Evolutionary conservation across 2,113 vertebrate genomes (phyloP).

Genomic region (Etia nguti): DNA sequence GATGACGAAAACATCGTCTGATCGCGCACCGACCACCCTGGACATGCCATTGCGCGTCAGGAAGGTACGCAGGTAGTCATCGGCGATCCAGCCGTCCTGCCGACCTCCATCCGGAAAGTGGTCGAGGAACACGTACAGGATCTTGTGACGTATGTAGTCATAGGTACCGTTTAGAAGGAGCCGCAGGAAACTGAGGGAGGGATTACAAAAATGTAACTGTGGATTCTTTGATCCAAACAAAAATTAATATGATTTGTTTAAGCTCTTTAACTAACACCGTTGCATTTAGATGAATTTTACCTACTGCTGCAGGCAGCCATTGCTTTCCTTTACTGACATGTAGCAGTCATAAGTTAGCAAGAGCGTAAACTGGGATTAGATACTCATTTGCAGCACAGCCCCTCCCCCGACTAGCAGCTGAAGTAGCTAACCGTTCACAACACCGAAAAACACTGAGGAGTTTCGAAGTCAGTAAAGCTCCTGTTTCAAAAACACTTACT

Average conservation of each 20-base stretch:
- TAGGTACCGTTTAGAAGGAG: constrained; percentile 90
- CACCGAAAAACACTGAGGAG: background rate
- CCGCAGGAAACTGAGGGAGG: constrained; percentile 75
- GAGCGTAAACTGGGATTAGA: background rate
- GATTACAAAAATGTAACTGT: background rate
- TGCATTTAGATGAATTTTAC: background rate
- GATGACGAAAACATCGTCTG: constrained; percentile 92
- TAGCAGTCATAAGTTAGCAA: background rate
- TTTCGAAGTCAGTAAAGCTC: background rate
- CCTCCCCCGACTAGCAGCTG: background rate
- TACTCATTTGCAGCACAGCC: background rate
- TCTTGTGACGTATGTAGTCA: constrained; percentile 89
- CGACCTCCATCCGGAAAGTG: constrained; percentile 92
- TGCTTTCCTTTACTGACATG: background rate
- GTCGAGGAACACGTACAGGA: constrained; percentile 94
- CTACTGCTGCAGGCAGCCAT: background rate
- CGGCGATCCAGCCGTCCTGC: constrained; percentile 97
- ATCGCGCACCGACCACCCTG: constrained; percentile 76
- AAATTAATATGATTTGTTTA: no score
- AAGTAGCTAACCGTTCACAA: background rate
- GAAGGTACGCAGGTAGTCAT: constrained; percentile 94
- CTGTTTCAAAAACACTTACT: background rate
- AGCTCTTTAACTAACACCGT: background rate
- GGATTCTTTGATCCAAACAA: background rate
- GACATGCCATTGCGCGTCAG: constrained; percentile 85